Conservation (phyloP, 1,140 invertebrate species). For the Oppia nitens region DNA sequence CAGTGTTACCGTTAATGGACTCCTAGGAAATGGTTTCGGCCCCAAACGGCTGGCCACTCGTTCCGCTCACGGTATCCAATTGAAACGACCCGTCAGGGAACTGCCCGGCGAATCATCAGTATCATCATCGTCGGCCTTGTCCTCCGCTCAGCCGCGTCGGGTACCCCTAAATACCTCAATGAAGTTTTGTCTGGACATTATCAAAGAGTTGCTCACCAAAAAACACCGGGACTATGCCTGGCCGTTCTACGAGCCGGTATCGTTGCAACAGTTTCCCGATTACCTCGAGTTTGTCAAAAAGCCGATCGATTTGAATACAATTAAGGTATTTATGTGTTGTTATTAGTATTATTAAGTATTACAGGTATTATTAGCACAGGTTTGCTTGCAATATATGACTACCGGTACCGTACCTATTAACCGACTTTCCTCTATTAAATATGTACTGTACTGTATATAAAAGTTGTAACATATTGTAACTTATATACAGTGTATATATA, state of each 20-base stretch:
- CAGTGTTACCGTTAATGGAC: not conserved
- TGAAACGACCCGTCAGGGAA: conserved; percentile 3
- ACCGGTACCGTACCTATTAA: too few species aligned
- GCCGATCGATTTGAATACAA: conserved; percentile 8
- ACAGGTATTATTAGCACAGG: too few species aligned
- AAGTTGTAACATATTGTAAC: too few species aligned
- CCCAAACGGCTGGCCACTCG: conserved; percentile 8
- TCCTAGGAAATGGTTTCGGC: not conserved
- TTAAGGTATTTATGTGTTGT: conserved; percentile 6
- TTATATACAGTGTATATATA: too few species aligned
- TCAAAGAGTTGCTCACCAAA: conserved; percentile 10
- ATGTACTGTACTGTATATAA: too few species aligned
- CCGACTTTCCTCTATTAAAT: too few species aligned
- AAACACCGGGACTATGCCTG: conserved; percentile 10
- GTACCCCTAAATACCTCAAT: conserved; percentile 9
- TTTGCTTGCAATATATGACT: too few species aligned
- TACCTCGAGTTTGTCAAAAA: not conserved
- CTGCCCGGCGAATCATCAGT: too few species aligned
- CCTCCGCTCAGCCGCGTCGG: not conserved
- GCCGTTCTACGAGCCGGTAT: conserved; percentile 10
- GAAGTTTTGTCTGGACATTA: conserved; percentile 1
- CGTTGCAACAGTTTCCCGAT: not conserved
- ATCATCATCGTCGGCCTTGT: not conserved
- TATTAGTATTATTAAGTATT: not conserved
- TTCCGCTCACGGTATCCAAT: conserved; percentile 3